These are phyloP conservation scores for Cossypha caffra DNA, from an alignment of 2,797 vertebrate genomes.

Conservation along the genomic window DNA sequence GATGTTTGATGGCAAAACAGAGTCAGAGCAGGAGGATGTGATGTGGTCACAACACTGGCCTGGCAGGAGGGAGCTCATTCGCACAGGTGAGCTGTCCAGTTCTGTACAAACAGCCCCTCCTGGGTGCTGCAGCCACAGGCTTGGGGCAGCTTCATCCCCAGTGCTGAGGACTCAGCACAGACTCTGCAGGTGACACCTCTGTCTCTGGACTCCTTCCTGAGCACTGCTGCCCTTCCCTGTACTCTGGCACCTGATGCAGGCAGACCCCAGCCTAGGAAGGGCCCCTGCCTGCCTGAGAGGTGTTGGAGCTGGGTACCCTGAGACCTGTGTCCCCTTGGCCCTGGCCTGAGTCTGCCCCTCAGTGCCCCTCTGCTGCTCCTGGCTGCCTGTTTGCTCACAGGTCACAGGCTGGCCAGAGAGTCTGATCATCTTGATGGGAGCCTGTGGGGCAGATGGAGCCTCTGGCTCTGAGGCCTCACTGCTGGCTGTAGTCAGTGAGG, in stretches of 20 bases:
- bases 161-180: not conserved
- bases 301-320: not conserved
- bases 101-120: not conserved
- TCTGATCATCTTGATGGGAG: not conserved
- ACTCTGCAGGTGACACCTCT: accelerated
- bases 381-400: not conserved
- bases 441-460: not conserved
- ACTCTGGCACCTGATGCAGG: not conserved
- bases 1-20: not conserved
- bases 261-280: not conserved
- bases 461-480: not conserved
- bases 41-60: too few relatives aligned
- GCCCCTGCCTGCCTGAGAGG: not conserved
- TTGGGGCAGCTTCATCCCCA: not conserved
- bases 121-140: not conserved
- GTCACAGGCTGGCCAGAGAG: not conserved
- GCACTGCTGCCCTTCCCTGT: not conserved
- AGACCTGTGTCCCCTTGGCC: accelerated
- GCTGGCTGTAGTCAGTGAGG: accelerated
- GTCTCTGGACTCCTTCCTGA: not conserved
- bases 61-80: not conserved
- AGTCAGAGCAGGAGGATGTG: not conserved
- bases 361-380: not conserved
- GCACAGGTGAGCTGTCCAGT: not conserved
- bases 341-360: not conserved